Conservation (phyloP, 2,888 invertebrate genomes). For the Teleogryllus oceanicus region DNA sequence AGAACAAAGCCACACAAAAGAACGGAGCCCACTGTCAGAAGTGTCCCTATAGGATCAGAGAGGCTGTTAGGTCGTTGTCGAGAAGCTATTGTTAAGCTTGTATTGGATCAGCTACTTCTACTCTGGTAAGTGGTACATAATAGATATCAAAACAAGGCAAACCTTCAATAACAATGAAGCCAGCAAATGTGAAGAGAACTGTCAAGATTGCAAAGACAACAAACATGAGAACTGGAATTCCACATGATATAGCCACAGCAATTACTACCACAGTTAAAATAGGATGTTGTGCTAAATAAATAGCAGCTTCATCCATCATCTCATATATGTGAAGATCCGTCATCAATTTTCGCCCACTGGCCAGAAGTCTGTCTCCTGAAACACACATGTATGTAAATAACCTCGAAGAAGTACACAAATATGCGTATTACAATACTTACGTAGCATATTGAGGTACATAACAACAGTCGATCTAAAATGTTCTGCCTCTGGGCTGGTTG, state of each 20-base stretch:
- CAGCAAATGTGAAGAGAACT: constrained; percentile 35
- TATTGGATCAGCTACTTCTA: background rate
- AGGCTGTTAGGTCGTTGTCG: background rate
- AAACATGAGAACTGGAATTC: constrained; percentile 35
- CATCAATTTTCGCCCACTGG: constrained; percentile 22
- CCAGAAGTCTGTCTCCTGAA: constrained; percentile 24
- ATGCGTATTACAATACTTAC: too few relatives aligned
- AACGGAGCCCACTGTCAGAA: constrained; percentile 36
- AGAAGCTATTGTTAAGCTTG: background rate
- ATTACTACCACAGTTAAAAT: constrained; percentile 31
- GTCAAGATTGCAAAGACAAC: constrained; percentile 35
- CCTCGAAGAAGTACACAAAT: too few relatives aligned
- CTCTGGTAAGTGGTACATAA: background rate
- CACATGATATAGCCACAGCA: constrained; percentile 34
- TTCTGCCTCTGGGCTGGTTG: too few relatives aligned
- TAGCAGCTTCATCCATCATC: constrained; percentile 29
- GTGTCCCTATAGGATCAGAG: constrained; percentile 34
- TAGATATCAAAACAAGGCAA: background rate
- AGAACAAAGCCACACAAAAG: constrained; percentile 36
- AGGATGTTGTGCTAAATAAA: constrained; percentile 34
- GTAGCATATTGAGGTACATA: too few relatives aligned
- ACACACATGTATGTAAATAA: background rate
- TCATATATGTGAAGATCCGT: constrained; percentile 28
- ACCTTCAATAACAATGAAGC: constrained; percentile 37
- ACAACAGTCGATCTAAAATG: too few relatives aligned